Evolutionary conservation across 2,113 vertebrate genomes (phyloP).

Genomic region (Tringa solitaria): DNA sequence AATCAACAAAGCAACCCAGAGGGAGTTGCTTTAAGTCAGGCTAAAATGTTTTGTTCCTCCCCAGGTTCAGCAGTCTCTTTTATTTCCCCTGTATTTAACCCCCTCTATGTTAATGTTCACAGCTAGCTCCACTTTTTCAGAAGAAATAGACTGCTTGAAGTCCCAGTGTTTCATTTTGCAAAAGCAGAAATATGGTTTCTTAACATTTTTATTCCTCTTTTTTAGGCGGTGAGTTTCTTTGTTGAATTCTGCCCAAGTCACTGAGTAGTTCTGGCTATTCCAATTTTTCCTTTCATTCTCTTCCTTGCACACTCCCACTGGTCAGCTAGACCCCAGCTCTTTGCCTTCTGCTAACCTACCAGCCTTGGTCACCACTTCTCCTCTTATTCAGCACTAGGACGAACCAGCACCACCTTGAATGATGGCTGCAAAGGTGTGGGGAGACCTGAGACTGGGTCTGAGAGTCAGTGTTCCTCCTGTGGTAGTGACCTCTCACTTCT

Average conservation of each 20-base stretch:
- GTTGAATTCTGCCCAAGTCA: background rate
- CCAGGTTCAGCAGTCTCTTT: background rate
- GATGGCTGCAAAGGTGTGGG: background rate
- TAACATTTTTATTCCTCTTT: background rate
- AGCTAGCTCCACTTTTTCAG: background rate
- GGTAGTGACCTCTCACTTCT: background rate
- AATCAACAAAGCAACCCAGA: background rate
- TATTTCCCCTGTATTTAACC: constrained; percentile 26
- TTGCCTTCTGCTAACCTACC: background rate
- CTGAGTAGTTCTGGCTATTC: accelerated
- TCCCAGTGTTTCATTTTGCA: background rate
- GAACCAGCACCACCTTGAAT: background rate
- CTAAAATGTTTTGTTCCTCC: constrained; percentile 9
- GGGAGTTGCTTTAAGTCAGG: background rate
- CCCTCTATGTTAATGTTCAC: background rate
- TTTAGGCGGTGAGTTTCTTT: background rate
- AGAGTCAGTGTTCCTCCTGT: background rate
- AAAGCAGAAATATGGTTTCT: background rate
- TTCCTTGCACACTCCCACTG: background rate
- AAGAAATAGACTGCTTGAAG: background rate
- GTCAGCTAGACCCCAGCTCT: background rate
- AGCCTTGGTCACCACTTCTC: background rate
- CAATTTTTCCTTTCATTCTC: background rate
- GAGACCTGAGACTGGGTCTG: background rate
- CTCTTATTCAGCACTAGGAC: accelerated